These are phyloP conservation scores for Steatocranus sp. DNA, from an alignment of 2,797 vertebrate genomes.

Conservation along the genomic window DNA sequence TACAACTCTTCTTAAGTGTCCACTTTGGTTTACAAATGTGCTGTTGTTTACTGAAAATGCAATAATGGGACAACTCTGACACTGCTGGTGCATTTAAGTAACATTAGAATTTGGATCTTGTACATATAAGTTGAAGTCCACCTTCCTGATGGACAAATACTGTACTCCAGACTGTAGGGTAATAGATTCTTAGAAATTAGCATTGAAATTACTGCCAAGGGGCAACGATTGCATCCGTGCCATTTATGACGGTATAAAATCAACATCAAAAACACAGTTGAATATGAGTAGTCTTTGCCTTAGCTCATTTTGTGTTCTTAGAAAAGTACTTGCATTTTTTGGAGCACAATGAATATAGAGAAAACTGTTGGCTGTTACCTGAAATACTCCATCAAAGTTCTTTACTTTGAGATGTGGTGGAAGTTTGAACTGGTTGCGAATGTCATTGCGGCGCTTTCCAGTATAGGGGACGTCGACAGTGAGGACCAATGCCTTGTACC, in stretches of 20 bases:
- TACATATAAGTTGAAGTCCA: background rate
- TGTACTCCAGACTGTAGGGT: background rate
- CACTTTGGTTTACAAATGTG: background rate
- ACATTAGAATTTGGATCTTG: background rate
- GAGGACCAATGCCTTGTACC: constrained; percentile 90
- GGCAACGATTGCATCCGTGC: background rate
- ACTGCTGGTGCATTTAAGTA: background rate
- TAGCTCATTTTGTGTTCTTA: background rate
- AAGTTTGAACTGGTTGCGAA: constrained; percentile 86
- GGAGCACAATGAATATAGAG: no score
- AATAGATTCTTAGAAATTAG: background rate
- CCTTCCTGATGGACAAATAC: background rate
- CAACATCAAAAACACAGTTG: background rate
- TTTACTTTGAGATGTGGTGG: constrained; percentile 83
- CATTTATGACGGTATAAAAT: background rate
- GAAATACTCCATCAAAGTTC: constrained; percentile 81
- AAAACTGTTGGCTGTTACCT: constrained; percentile 69
- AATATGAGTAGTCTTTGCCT: background rate
- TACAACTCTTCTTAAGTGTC: background rate
- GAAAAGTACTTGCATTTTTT: background rate
- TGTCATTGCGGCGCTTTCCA: constrained; percentile 84
- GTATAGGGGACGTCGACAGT: constrained; percentile 84
- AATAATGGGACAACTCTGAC: background rate
- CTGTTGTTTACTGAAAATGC: background rate
- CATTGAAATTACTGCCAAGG: background rate